Evolutionary conservation across 1,140 invertebrate species (phyloP).

Genomic region (Cydia pomonella): DNA sequence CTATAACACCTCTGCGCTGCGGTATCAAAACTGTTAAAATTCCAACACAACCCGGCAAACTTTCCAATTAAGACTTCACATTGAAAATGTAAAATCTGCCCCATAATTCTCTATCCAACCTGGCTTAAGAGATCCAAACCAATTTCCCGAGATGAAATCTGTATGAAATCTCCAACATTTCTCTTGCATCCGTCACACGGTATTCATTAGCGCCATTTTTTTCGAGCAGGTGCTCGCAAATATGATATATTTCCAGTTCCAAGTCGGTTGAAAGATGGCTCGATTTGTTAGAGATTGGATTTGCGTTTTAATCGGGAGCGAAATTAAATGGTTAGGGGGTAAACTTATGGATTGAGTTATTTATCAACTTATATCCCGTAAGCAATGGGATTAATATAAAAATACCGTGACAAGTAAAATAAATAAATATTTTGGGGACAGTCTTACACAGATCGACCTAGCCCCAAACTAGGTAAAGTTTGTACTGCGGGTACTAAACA

Average conservation of each 20-base stretch:
- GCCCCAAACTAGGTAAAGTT: too few relatives aligned
- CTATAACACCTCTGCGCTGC: too few relatives aligned
- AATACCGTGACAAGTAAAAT: too few relatives aligned
- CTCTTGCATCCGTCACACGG: background rate
- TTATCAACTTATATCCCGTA: background rate
- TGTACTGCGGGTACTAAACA: too few relatives aligned
- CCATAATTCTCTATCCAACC: constrained; percentile 14
- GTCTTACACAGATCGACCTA: too few relatives aligned
- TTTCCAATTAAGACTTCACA: constrained; percentile 1
- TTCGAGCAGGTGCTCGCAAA: constrained; percentile 16
- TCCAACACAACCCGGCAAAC: background rate
- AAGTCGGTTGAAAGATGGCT: constrained; percentile 16
- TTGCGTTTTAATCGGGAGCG: constrained; percentile 9
- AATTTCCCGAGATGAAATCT: constrained; percentile 31
- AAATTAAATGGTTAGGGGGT: background rate
- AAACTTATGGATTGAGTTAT: constrained; percentile 11
- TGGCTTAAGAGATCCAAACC: constrained; percentile 26
- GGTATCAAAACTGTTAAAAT: background rate
- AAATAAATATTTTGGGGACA: too few relatives aligned
- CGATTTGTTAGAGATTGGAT: constrained; percentile 20
- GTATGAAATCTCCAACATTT: constrained; percentile 17
- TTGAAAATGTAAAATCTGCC: background rate
- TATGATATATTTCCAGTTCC: constrained; percentile 29
- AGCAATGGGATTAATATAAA: background rate
- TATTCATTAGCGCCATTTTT: constrained; percentile 32